These are phyloP conservation scores for Entomobrya proxima DNA, from an alignment of 2,888 invertebrate genomes.

Conservation along the genomic window DNA sequence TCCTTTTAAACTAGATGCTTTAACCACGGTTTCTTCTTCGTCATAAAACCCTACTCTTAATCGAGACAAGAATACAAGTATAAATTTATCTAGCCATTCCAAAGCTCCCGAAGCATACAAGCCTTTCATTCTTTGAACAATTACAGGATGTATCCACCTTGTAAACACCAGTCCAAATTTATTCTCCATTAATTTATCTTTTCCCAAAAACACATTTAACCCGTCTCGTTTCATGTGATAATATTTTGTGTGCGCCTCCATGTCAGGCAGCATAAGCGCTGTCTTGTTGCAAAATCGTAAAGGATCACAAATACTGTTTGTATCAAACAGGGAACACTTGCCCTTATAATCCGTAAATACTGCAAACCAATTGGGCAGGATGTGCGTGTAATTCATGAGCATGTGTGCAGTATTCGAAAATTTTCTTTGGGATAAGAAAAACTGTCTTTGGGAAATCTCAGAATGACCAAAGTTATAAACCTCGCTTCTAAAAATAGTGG, in stretches of 20 bases:
- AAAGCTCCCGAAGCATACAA: not conserved
- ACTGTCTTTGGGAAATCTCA: not conserved
- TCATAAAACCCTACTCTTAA: not conserved
- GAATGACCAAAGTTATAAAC: not conserved
- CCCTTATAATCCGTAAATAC: not conserved
- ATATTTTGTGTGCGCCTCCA: not conserved
- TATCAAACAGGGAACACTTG: not conserved
- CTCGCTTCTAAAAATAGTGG: not conserved
- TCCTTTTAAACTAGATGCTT: not conserved
- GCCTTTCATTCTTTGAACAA: not conserved
- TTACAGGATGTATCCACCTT: not conserved
- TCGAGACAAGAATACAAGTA: not conserved
- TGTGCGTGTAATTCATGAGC: not conserved
- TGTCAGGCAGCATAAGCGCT: not conserved
- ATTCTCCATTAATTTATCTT: not conserved
- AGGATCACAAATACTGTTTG: not conserved
- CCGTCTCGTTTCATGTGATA: constrained; percentile 8
- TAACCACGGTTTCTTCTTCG: not conserved
- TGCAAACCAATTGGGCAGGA: not conserved
- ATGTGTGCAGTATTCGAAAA: not conserved
- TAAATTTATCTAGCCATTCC: not conserved
- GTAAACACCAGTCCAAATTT: not conserved
- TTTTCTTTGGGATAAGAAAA: not conserved
- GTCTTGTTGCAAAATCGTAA: not conserved
- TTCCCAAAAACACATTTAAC: not conserved